These are phyloP conservation scores for Struthio camelus DNA, from an alignment of 2,113 vertebrate species.

Conservation along the genomic window DNA sequence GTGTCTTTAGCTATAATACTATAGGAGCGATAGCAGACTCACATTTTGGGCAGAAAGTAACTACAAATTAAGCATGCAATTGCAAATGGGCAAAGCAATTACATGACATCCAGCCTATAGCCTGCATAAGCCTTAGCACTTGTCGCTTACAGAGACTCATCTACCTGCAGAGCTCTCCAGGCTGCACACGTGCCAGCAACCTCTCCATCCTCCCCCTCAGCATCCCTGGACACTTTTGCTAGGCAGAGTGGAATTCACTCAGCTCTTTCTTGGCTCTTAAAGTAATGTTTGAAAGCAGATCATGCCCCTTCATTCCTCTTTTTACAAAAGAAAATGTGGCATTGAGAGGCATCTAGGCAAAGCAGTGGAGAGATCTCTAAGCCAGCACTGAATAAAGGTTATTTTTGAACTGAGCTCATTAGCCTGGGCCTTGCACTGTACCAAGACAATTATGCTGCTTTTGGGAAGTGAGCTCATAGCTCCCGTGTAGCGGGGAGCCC, in stretches of 20 bases:
- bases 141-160: not conserved
- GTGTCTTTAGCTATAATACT: constrained; percentile 27
- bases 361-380: not conserved
- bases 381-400: not conserved
- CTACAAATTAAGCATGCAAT: constrained; percentile 40
- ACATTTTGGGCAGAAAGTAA: constrained; percentile 40
- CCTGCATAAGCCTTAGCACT: not conserved
- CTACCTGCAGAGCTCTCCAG: not conserved
- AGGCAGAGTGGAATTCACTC: not conserved
- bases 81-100: constrained; percentile 52
- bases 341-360: not conserved
- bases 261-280: not conserved
- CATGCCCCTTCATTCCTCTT: not conserved
- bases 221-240: not conserved
- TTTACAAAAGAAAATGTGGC: not conserved
- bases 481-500: not conserved
- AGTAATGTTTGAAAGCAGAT: not conserved
- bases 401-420: not conserved
- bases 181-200: not conserved
- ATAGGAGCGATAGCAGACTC: not conserved
- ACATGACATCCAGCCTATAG: not conserved
- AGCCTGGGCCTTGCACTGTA: not conserved
- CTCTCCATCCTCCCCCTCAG: not conserved
- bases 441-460: not conserved
- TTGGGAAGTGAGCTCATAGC: not conserved